A percentile compares a stretch with the other conserved stretches of the same genome.
phyloP scores from a whole-genome alignment of 1,140 invertebrate species.

The Chironomus striatipennis region DNA sequence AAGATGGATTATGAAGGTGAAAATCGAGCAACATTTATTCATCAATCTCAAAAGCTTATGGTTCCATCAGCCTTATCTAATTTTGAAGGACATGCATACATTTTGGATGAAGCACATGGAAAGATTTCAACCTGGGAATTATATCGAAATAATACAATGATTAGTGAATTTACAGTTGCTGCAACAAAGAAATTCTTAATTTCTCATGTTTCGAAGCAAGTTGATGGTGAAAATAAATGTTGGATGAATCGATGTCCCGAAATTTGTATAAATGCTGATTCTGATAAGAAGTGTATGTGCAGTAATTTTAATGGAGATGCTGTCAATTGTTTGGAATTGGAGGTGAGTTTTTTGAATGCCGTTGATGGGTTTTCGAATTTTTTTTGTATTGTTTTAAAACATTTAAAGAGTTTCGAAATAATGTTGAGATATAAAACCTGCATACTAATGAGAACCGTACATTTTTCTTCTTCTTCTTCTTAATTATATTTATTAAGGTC shows the following conservation, averaged over 20 bases:
- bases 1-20: constrained; percentile 55
- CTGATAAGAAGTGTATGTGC: constrained; percentile 47
- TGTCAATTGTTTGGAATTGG: constrained; percentile 27
- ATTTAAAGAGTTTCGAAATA: too few species aligned
- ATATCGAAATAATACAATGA: constrained; percentile 41
- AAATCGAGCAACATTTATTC: constrained; percentile 43
- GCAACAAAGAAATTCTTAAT: constrained; percentile 46
- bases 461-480: too few species aligned
- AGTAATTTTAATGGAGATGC: constrained; percentile 37
- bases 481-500: too few species aligned
- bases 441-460: too few species aligned
- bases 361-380: not conserved
- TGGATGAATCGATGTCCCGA: constrained; percentile 42
- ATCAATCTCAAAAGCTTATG: constrained; percentile 40
- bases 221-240: constrained; percentile 42
- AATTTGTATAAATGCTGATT: constrained; percentile 45
- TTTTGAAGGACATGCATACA: constrained; percentile 53
- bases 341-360: not conserved
- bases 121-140: constrained; percentile 47
- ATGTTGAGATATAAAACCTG: too few species aligned
- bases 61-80: constrained; percentile 44
- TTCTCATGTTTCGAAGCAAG: constrained; percentile 46
- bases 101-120: constrained; percentile 41
- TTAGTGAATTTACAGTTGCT: constrained; percentile 38
- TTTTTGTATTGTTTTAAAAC: too few species aligned